phyloP scores from a whole-genome alignment of 2,888 invertebrate species.

The Megastigmus dorsalis region DNA sequence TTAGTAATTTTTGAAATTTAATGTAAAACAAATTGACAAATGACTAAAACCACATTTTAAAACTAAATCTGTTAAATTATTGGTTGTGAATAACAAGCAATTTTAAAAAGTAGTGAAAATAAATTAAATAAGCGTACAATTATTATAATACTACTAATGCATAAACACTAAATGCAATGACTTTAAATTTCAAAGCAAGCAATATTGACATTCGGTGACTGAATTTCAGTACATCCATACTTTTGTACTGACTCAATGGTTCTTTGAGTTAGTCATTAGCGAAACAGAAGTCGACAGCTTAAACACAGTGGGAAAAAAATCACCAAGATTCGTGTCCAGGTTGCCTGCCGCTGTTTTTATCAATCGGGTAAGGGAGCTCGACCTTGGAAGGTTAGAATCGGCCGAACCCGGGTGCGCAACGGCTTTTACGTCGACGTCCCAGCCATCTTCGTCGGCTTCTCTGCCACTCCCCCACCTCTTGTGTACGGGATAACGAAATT shows the following conservation, averaged over 20 bases:
- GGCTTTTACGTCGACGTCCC: conserved; percentile 4
- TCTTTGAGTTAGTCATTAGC: not conserved
- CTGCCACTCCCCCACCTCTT: not conserved
- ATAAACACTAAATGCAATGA: not conserved
- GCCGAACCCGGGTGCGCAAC: not conserved
- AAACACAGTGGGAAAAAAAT: conserved; percentile 8
- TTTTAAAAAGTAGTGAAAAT: too few relatives aligned
- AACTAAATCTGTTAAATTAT: too few relatives aligned
- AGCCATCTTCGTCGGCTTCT: conserved; percentile 6
- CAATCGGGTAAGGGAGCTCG: conserved; percentile 2
- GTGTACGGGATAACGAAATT: not conserved
- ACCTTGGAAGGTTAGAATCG: conserved; percentile 21
- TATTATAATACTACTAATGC: too few relatives aligned
- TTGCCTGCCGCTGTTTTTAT: not conserved
- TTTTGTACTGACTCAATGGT: not conserved
- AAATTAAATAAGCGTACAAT: too few relatives aligned
- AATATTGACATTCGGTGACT: not conserved
- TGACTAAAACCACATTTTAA: too few relatives aligned
- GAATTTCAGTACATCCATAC: not conserved
- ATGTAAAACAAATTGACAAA: too few relatives aligned
- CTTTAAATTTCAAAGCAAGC: too few relatives aligned
- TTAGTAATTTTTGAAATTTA: too few relatives aligned
- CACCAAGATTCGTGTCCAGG: conserved; percentile 35
- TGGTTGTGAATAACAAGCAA: too few relatives aligned
- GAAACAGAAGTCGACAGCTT: not conserved